A percentile compares a stretch with the other conserved stretches of the same genome.
Conservation (phyloP, 92 coral and sea anemone species). For the Nematostella vectensis region DNA sequence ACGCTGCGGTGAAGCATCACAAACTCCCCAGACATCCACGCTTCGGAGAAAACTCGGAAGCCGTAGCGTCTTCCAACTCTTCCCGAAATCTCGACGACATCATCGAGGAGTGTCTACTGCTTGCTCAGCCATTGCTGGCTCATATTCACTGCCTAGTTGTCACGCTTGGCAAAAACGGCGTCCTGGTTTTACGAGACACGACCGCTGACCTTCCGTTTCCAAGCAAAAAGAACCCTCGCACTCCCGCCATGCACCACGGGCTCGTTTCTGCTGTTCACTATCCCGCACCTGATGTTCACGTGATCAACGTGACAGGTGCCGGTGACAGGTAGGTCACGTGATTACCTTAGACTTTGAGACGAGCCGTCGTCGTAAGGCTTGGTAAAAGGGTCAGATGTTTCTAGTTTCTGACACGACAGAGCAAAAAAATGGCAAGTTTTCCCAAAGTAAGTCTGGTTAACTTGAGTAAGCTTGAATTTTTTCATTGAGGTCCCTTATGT, state of each 20-base stretch:
- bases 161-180: slow-evolving; percentile 84
- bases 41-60: slow-evolving; percentile 17
- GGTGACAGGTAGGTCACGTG: slow-evolving; percentile 77
- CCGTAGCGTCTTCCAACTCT: slow-evolving; percentile 4
- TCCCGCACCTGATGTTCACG: slow-evolving; percentile 54
- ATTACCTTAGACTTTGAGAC: too few relatives aligned
- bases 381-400: too few relatives aligned
- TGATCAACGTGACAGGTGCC: slow-evolving; percentile 87
- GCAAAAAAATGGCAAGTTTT: too few relatives aligned
- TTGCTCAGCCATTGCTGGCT: slow-evolving; percentile 73
- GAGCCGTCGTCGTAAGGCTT: too few relatives aligned
- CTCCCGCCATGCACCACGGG: slow-evolving; percentile 43
- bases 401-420: too few relatives aligned
- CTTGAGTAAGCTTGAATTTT: too few relatives aligned
- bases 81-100: slow-evolving; percentile 50
- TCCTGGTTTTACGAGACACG: slow-evolving; percentile 85
- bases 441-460: too few relatives aligned
- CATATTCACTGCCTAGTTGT: slow-evolving; percentile 78
- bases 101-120: slow-evolving; percentile 68
- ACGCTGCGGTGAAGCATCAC: slow-evolving; percentile 33
- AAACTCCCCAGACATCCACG: slow-evolving; percentile 19
- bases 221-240: slow-evolving; percentile 31
- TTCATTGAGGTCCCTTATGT: too few relatives aligned
- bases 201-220: slow-evolving; percentile 76
- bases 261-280: slow-evolving; percentile 83